phyloP scores from a whole-genome alignment of 2,888 invertebrate genomes.

The Julus scandinavius region DNA sequence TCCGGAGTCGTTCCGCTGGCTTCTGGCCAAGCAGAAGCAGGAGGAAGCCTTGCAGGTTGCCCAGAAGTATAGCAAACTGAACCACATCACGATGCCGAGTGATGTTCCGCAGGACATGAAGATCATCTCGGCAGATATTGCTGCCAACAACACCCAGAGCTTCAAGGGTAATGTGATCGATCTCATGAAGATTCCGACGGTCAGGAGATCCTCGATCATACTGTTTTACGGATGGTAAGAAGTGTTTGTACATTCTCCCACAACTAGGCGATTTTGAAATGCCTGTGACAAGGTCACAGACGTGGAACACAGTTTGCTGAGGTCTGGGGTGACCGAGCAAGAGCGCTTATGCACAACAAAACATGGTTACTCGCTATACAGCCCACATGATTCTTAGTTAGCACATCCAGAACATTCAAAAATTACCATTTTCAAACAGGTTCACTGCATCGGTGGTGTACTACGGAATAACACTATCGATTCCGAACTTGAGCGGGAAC shows the following conservation, averaged over 20 bases:
- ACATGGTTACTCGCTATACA: too few species aligned
- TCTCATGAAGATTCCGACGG: slow-evolving; percentile 50
- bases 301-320: too few species aligned
- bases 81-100: slow-evolving; percentile 43
- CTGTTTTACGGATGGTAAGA: slow-evolving; percentile 55
- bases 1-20: slow-evolving; percentile 57
- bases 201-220: slow-evolving; percentile 51
- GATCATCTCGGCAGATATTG: slow-evolving; percentile 53
- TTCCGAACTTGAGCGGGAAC: slow-evolving; percentile 67
- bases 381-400: too few species aligned
- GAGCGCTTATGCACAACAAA: too few species aligned
- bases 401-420: not conserved
- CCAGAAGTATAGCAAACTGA: slow-evolving; percentile 43
- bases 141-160: slow-evolving; percentile 28
- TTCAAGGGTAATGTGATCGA: slow-evolving; percentile 53
- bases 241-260: not conserved
- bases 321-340: too few species aligned
- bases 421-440: slow-evolving; percentile 61
- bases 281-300: too few species aligned
- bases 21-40: slow-evolving; percentile 53
- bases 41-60: slow-evolving; percentile 54
- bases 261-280: not conserved
- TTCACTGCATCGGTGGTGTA: slow-evolving; percentile 68
- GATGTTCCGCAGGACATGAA: slow-evolving; percentile 44
- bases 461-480: slow-evolving; percentile 67